These are phyloP conservation scores for Drosophila persimilis DNA, from an alignment of 1,140 invertebrate genomes.

Conservation along the genomic window DNA sequence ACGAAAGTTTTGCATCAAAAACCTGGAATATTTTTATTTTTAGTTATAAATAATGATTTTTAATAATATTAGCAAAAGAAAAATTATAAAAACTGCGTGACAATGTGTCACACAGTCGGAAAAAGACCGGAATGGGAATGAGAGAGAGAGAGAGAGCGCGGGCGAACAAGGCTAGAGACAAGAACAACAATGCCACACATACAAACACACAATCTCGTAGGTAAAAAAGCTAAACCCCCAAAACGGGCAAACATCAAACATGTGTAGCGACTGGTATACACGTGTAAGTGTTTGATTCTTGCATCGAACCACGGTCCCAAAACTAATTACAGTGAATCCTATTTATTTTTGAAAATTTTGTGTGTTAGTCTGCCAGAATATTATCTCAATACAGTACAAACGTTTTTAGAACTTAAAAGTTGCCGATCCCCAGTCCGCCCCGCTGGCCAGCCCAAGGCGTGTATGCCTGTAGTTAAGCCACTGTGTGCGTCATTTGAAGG, in stretches of 20 bases:
- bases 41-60: too few species aligned
- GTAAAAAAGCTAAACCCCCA: constrained; percentile 50
- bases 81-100: constrained; percentile 52
- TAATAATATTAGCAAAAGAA: too few species aligned
- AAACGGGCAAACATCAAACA: constrained; percentile 70
- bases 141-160: constrained; percentile 17
- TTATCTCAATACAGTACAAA: too few species aligned
- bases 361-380: too few species aligned
- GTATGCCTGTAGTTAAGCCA: constrained; percentile 49
- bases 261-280: constrained; percentile 57
- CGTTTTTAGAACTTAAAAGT: too few species aligned
- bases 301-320: constrained; percentile 5
- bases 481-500: constrained; percentile 51
- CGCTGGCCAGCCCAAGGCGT: constrained; percentile 17
- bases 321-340: too few species aligned
- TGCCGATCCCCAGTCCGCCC: constrained; percentile 1
- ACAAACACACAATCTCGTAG: constrained; percentile 24
- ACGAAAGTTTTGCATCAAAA: constrained; percentile 18
- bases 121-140: constrained; percentile 19
- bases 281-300: constrained; percentile 49
- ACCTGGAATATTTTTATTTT: too few species aligned
- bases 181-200: constrained; percentile 32
- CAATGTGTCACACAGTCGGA: constrained; percentile 50
- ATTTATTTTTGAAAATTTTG: too few species aligned
- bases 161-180: constrained; percentile 29